These are phyloP conservation scores for Embiotoca jacksoni DNA, from an alignment of 2,113 vertebrate genomes.

Conservation along the genomic window DNA sequence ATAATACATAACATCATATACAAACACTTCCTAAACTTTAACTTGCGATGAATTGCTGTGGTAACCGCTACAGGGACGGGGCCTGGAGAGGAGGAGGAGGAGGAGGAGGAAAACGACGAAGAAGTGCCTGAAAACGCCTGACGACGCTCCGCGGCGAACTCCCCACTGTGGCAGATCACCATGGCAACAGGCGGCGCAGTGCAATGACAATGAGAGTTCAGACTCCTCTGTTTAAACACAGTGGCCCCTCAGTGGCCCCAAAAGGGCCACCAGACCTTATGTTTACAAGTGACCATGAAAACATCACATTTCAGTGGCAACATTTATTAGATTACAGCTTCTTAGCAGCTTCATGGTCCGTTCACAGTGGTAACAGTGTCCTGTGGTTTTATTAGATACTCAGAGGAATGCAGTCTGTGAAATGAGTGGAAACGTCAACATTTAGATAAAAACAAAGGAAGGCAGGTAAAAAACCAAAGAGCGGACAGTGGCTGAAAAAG, in stretches of 20 bases:
- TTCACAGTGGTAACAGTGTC: constrained; percentile 42
- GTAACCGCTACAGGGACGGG: constrained; percentile 65
- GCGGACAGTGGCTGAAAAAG: not conserved
- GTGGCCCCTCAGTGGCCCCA: constrained; percentile 20
- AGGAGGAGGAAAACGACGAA: constrained; percentile 11
- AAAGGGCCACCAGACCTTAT: constrained; percentile 32
- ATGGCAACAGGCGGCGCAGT: constrained; percentile 32
- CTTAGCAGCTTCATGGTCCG: constrained; percentile 48
- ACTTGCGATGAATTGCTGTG: constrained; percentile 2
- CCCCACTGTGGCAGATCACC: constrained; percentile 37
- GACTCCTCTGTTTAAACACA: constrained; percentile 43
- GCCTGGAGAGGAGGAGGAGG: constrained; percentile 33
- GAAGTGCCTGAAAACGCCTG: constrained; percentile 74
- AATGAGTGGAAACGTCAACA: constrained; percentile 11
- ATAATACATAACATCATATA: rapidly evolving
- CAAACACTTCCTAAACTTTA: not conserved
- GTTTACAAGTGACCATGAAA: constrained; percentile 56
- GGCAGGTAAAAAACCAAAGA: constrained; percentile 20
- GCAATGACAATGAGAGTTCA: constrained; percentile 36
- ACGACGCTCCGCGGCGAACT: constrained; percentile 6
- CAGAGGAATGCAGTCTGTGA: constrained; percentile 19
- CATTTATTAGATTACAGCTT: constrained; percentile 40
- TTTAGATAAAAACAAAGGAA: constrained; percentile 10
- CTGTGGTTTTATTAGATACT: constrained; percentile 42
- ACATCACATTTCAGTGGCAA: constrained; percentile 17